A percentile compares a stretch with the other conserved stretches of the same genome.
Evolutionary conservation across 2,797 vertebrate genomes (phyloP).

Genomic region (Hypotaenidia okinawae): DNA sequence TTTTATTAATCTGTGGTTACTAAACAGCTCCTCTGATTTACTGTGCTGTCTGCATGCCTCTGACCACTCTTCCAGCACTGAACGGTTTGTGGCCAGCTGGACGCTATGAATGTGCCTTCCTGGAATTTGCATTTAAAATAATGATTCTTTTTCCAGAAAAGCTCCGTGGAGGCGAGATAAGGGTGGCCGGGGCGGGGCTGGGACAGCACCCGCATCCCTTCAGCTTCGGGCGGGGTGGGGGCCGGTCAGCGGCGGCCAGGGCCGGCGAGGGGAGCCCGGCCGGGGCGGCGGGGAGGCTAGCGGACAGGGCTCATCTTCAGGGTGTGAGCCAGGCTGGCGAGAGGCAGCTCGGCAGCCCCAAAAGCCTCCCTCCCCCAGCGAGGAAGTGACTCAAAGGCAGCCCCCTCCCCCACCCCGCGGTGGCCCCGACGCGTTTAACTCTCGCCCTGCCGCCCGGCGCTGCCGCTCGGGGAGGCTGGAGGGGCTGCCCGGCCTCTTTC

Average conservation of each 20-base stretch:
- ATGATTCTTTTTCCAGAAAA: neutral
- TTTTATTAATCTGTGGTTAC: neutral
- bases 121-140: neutral
- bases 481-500: neutral
- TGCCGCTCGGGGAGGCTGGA: neutral
- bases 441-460: constrained; percentile 36
- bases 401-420: neutral
- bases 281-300: neutral
- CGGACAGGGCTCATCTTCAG: constrained; percentile 1
- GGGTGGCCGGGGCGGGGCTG: neutral
- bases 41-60: neutral
- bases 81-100: neutral
- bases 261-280: neutral
- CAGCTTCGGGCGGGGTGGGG: neutral
- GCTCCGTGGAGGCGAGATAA: neutral
- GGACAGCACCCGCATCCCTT: constrained; percentile 1
- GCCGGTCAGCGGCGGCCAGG: too few species aligned
- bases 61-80: neutral
- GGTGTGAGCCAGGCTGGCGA: neutral
- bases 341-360: constrained; percentile 41
- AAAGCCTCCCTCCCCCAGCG: constrained; percentile 39
- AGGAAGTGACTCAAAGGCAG: constrained; percentile 74
- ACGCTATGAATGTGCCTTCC: neutral
- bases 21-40: neutral
- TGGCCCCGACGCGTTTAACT: constrained; percentile 67